phyloP scores from a whole-genome alignment of 2,113 vertebrate species.

The Sciurus niger region DNA sequence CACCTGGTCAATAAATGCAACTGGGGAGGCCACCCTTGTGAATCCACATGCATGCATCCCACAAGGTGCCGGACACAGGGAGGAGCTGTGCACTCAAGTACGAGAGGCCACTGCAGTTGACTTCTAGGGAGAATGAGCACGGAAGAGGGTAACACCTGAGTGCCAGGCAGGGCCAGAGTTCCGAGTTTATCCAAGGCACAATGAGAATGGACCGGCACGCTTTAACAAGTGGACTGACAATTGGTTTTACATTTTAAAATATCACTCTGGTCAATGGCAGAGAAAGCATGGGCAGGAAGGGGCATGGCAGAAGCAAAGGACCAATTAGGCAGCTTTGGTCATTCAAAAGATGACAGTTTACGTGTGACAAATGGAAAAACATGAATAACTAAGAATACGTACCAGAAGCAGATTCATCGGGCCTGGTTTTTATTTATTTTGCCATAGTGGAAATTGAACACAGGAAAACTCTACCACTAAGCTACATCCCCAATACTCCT shows the following conservation, averaged over 20 bases:
- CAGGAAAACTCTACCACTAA: too few species aligned
- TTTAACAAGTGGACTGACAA: neutral
- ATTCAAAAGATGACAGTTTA: neutral
- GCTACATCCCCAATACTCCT: too few species aligned
- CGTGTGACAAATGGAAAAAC: neutral
- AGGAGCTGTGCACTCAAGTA: neutral
- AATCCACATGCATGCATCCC: neutral
- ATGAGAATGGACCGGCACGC: neutral
- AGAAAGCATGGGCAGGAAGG: neutral
- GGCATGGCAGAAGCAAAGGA: neutral
- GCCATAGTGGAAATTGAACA: too few species aligned
- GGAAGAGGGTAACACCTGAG: too few species aligned
- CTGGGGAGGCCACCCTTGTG: neutral
- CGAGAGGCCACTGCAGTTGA: neutral
- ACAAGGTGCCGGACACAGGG: accelerated
- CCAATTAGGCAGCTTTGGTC: neutral
- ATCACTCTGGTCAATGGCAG: neutral
- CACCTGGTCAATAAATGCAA: too few species aligned
- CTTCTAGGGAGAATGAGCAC: neutral
- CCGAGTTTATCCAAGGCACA: neutral
- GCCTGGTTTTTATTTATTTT: neutral
- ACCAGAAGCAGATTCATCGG: neutral
- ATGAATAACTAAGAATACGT: neutral
- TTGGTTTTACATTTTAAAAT: neutral
- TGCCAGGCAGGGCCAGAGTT: neutral